Evolutionary conservation across 2,113 vertebrate genomes (phyloP).

Genomic region (Willisornis vidua): DNA sequence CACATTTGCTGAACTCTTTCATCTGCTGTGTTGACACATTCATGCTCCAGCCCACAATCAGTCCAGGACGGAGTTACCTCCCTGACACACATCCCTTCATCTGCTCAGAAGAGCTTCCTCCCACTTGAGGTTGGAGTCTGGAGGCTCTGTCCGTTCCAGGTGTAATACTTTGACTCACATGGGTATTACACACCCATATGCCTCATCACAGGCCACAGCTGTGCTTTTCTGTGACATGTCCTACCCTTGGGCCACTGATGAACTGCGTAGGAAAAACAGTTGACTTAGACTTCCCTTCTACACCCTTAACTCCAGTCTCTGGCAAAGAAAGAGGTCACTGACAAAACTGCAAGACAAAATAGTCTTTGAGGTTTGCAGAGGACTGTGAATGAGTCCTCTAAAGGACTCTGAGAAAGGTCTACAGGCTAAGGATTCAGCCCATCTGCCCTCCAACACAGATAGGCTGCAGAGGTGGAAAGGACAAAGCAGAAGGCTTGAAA

Average conservation of each 20-base stretch:
- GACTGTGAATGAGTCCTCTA: neutral
- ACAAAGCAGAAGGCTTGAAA: neutral
- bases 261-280: accelerated
- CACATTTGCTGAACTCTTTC: neutral
- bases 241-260: neutral
- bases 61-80: neutral
- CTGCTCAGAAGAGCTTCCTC: neutral
- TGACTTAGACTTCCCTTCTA: neutral
- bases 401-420: neutral
- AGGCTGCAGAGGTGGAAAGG: neutral
- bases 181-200: neutral
- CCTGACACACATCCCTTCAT: neutral
- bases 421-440: neutral
- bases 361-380: neutral
- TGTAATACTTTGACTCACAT: neutral
- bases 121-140: neutral
- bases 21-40: neutral
- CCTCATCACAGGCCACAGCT: neutral
- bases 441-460: neutral
- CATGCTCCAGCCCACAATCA: neutral
- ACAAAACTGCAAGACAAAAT: neutral
- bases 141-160: neutral
- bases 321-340: neutral
- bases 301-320: neutral
- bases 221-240: neutral